These are phyloP conservation scores for Baronia brevicornis DNA, from an alignment of 2,888 invertebrate species.

Conservation along the genomic window DNA sequence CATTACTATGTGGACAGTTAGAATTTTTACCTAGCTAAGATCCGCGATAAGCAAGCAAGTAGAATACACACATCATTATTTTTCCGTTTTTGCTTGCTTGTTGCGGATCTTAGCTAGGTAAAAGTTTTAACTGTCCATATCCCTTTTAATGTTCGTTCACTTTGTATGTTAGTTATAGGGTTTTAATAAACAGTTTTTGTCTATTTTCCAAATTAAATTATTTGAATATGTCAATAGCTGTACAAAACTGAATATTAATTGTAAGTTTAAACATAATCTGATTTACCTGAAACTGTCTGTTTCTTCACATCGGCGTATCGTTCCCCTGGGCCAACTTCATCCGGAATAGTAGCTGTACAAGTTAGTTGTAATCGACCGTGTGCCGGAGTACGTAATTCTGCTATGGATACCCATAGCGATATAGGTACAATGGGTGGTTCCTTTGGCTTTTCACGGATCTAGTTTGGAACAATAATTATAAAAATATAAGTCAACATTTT, in stretches of 20 bases:
- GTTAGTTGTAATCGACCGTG: slow-evolving; percentile 83
- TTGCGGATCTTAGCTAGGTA: too few species aligned
- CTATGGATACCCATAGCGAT: slow-evolving; percentile 83
- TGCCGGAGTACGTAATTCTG: slow-evolving; percentile 80
- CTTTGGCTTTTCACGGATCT: slow-evolving; percentile 59
- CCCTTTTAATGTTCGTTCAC: too few species aligned
- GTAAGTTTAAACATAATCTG: background rate
- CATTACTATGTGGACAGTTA: too few species aligned
- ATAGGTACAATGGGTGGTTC: slow-evolving; percentile 75
- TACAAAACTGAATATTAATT: background rate
- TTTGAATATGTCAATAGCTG: too few species aligned
- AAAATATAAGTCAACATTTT: slow-evolving; percentile 4
- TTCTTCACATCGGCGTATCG: slow-evolving; percentile 84
- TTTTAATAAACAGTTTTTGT: too few species aligned
- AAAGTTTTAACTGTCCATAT: too few species aligned
- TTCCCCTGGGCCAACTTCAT: slow-evolving; percentile 81
- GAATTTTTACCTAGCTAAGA: too few species aligned
- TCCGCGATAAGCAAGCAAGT: too few species aligned
- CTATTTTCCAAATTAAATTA: too few species aligned
- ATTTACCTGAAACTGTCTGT: slow-evolving; percentile 82
- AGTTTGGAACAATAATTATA: slow-evolving; percentile 2
- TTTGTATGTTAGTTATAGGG: too few species aligned
- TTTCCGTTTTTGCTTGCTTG: too few species aligned
- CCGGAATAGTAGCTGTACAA: slow-evolving; percentile 86
- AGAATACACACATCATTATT: too few species aligned